A percentile compares a stretch with the other conserved stretches of the same genome.
phyloP scores from a whole-genome alignment of 2,797 vertebrate genomes.

The Bovichtus diacanthus region DNA sequence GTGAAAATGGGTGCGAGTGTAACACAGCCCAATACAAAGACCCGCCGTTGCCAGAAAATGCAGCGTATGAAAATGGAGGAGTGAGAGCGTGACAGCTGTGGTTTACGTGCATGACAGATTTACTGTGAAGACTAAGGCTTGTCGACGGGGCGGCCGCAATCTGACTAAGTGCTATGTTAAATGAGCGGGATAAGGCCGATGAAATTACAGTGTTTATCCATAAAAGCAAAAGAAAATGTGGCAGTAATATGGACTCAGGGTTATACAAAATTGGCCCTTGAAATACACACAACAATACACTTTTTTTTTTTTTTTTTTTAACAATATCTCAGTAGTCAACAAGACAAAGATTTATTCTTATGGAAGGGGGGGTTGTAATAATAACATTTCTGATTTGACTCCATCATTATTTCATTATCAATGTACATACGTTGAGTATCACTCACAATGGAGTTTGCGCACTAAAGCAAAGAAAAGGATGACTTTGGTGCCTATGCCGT shows the following conservation, averaged over 20 bases:
- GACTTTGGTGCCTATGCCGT: neutral
- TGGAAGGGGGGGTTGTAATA: slow-evolving; percentile 6
- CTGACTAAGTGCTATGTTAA: slow-evolving; percentile 48
- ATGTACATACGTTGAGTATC: neutral
- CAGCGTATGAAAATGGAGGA: slow-evolving; percentile 38
- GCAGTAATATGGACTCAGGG: slow-evolving; percentile 16
- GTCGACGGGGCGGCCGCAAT: slow-evolving; percentile 23
- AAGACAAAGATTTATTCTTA: neutral
- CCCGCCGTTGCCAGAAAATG: slow-evolving; percentile 33
- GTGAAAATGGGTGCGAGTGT: slow-evolving; percentile 48
- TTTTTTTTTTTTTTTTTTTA: neutral
- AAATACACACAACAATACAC: slow-evolving; percentile 6
- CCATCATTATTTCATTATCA: neutral
- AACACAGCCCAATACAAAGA: slow-evolving; percentile 50
- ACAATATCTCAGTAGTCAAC: neutral
- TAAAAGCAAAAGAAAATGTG: slow-evolving; percentile 30
- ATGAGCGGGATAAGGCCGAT: slow-evolving; percentile 34
- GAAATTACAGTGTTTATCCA: slow-evolving; percentile 37
- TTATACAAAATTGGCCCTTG: slow-evolving; percentile 7
- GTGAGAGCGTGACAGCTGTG: slow-evolving; percentile 51
- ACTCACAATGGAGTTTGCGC: neutral
- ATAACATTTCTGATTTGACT: neutral
- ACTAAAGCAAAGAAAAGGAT: neutral
- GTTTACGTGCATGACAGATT: slow-evolving; percentile 62
- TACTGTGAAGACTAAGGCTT: slow-evolving; percentile 36